A percentile compares a stretch with the other conserved stretches of the same genome.
These are phyloP conservation scores for Scaptomyza reducta DNA, from an alignment of 2,888 invertebrate species.

Conservation along the genomic window DNA sequence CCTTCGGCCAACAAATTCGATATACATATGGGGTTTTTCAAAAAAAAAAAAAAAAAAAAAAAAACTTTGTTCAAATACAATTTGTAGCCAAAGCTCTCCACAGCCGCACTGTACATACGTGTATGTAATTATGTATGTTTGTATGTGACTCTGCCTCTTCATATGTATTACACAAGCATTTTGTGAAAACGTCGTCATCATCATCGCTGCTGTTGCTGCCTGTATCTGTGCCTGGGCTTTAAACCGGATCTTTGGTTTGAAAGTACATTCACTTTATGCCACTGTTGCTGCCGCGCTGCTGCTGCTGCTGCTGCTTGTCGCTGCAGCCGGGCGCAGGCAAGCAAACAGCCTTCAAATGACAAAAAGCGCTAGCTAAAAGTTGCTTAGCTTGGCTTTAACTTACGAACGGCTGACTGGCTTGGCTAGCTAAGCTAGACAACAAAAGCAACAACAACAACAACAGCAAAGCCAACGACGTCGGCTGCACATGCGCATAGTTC, in stretches of 20 bases:
- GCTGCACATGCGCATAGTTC: slow-evolving; percentile 77
- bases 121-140: slow-evolving; percentile 7
- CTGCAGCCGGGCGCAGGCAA: slow-evolving; percentile 54
- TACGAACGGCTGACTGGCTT: slow-evolving; percentile 14
- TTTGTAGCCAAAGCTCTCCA: slow-evolving; percentile 54
- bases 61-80: slow-evolving; percentile 55
- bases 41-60: slow-evolving; percentile 6
- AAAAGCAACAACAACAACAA: slow-evolving; percentile 5
- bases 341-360: slow-evolving; percentile 76
- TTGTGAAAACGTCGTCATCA: slow-evolving; percentile 72
- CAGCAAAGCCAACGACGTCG: slow-evolving; percentile 43
- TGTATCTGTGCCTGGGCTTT: slow-evolving; percentile 70
- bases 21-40: slow-evolving; percentile 50
- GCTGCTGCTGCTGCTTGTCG: slow-evolving; percentile 38
- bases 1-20: slow-evolving; percentile 53
- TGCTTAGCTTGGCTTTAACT: slow-evolving; percentile 27
- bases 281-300: slow-evolving; percentile 47
- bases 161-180: slow-evolving; percentile 77
- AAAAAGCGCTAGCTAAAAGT: slow-evolving; percentile 51
- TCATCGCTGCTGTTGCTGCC: slow-evolving; percentile 12
- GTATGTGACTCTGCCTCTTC: slow-evolving; percentile 40
- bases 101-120: slow-evolving; percentile 6
- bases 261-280: slow-evolving; percentile 82
- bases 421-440: slow-evolving; percentile 27
- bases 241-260: slow-evolving; percentile 82